Base-by-base conservation (phyloP, 1,140 invertebrate genomes). In the Campoletis sonorensis region DNA sequence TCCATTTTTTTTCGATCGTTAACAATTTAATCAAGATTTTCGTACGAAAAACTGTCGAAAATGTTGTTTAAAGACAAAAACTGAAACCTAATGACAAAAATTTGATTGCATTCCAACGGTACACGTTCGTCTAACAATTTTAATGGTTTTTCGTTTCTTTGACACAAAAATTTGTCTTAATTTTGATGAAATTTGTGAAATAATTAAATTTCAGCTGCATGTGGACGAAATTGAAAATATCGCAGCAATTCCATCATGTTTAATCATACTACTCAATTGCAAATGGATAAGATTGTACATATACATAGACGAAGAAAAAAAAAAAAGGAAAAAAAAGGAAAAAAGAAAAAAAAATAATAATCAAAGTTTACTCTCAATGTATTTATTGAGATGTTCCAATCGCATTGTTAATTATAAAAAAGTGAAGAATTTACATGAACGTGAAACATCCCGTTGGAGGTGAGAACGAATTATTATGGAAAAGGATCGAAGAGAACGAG, bases 211-310 rank as follows among this genome's bases (percentile, higher is more conserved):
- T 58, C 54, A 58, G 54, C 18, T 58, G 21, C 18, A 21, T n/a
- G 18, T 58, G 18, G 54, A 58, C 21, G 54, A 21, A 58, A 58
- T 58, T 58, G 54, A 23, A 23, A 58, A 58, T 23, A 58, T n/a
- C 18, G 54, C 18, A 21, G 54, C 54, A 23, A 58, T 58, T n/a
- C 54, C 54, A 58, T 58, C 54, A 67, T 23, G 13, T 27, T 27
- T 23, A 27, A 67, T 67, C 61, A 67, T 67, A 26, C 61, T 67
- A 67, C 54, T n/a, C 54, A 67, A 67, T 67, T 67, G 61, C 61
- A 67, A 26, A 67, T 5, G 21, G 61, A 67, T 67, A 27, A 23
- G 4, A 67, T 67, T 67, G 61, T 67, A 67, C 61, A 67, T 67
- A 67, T 23, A 26, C 21, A 33, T n/a, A 33, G 18, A 33, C 2